Evolutionary conservation across 2,888 invertebrate genomes (phyloP).

Genomic region (Vanessa cardui): DNA sequence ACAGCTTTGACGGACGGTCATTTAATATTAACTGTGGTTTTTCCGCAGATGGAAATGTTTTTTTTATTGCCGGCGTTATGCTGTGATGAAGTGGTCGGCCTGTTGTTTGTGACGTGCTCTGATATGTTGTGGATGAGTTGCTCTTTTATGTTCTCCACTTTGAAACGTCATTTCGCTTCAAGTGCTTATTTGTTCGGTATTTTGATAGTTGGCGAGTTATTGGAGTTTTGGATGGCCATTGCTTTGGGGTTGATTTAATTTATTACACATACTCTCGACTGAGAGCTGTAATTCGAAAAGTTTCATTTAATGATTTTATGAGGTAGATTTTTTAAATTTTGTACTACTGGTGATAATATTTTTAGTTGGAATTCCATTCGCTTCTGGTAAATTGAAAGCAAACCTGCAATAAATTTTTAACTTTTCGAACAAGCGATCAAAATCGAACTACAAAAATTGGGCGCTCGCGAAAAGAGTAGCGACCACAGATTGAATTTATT

Average conservation of each 20-base stretch:
- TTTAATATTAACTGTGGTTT: conserved; percentile 83
- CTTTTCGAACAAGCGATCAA: conserved; percentile 77
- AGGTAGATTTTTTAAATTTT: conserved; percentile 29
- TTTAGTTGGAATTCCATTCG: conserved; percentile 53
- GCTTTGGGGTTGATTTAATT: conserved; percentile 38
- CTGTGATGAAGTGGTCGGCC: conserved; percentile 78
- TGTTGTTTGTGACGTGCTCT: conserved; percentile 77
- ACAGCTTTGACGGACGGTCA: conserved; percentile 81
- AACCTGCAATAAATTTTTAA: conserved; percentile 73
- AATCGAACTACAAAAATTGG: conserved; percentile 75
- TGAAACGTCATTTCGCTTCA: conserved; percentile 62
- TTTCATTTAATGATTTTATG: conserved; percentile 26
- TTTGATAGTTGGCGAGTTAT: conserved; percentile 37
- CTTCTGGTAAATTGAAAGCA: conserved; percentile 67
- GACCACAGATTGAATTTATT: conserved; percentile 77
- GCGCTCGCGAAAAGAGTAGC: conserved; percentile 62
- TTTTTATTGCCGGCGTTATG: conserved; percentile 76
- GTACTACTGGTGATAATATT: conserved; percentile 5
- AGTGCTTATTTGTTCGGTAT: conserved; percentile 53
- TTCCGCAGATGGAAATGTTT: conserved; percentile 81
- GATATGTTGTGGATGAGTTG: conserved; percentile 72
- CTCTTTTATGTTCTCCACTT: conserved; percentile 70
- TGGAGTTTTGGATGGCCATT: conserved; percentile 34
- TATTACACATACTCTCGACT: conserved; percentile 35
- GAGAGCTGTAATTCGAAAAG: conserved; percentile 39